phyloP scores from a whole-genome alignment of 2,888 invertebrate genomes.

The Tridacna gigas region DNA sequence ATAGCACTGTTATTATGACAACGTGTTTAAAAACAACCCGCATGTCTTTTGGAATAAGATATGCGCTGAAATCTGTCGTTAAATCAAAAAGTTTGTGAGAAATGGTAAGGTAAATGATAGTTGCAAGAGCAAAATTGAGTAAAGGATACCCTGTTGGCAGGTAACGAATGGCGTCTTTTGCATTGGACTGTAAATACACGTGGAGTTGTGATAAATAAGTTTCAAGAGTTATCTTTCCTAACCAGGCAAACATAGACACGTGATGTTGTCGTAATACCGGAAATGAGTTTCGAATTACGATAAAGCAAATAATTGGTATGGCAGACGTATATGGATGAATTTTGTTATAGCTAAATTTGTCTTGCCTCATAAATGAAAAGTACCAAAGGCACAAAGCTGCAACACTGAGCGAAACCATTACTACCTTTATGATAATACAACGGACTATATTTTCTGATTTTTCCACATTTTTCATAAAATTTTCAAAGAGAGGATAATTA shows the following conservation, averaged over 20 bases:
- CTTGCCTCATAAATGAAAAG: slow-evolving; percentile 60
- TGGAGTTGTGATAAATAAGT: slow-evolving; percentile 80
- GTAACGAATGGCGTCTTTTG: slow-evolving; percentile 74
- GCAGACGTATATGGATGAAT: slow-evolving; percentile 75
- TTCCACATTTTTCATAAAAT: slow-evolving; percentile 68
- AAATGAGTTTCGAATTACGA: slow-evolving; percentile 73
- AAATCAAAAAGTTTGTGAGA: slow-evolving; percentile 73
- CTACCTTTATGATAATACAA: slow-evolving; percentile 22
- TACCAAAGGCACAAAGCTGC: slow-evolving; percentile 63
- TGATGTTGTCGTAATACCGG: slow-evolving; percentile 69
- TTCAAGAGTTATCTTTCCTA: slow-evolving; percentile 80
- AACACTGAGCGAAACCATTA: slow-evolving; percentile 42
- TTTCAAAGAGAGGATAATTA: slow-evolving; percentile 78
- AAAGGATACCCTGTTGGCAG: slow-evolving; percentile 69
- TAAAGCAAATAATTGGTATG: slow-evolving; percentile 72
- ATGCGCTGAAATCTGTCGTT: slow-evolving; percentile 73
- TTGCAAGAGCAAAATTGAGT: slow-evolving; percentile 74
- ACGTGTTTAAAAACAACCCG: slow-evolving; percentile 47
- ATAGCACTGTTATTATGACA: slow-evolving; percentile 17
- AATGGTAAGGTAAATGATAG: slow-evolving; percentile 73
- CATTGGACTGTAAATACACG: slow-evolving; percentile 78
- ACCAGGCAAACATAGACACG: slow-evolving; percentile 71
- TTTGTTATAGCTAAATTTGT: slow-evolving; percentile 71
- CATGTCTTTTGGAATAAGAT: slow-evolving; percentile 69
- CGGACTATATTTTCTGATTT: slow-evolving; percentile 45